Conservation (phyloP, 2,888 invertebrate species). For the Epistrophe eligans region DNA sequence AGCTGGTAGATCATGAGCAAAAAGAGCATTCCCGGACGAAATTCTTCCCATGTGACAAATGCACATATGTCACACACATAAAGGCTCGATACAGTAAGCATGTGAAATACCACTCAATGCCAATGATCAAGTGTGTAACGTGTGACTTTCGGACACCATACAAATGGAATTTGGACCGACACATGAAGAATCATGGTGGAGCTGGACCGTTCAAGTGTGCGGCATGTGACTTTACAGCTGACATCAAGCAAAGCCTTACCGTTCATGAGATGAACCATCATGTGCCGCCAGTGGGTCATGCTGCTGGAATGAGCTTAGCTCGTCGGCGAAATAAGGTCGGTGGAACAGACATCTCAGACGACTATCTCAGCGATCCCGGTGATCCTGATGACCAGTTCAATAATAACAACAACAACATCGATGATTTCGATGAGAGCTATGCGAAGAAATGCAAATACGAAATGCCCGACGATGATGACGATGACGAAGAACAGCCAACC, state of each 20-base stretch:
- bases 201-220: conserved; percentile 93
- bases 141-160: conserved; percentile 97
- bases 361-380: conserved; percentile 82
- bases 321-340: conserved; percentile 90
- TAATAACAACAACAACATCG: conserved; percentile 81
- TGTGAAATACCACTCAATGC: conserved; percentile 96
- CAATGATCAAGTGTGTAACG: conserved; percentile 96
- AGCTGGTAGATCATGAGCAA: conserved; percentile 89
- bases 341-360: conserved; percentile 85
- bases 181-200: conserved; percentile 95
- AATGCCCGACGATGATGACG: conserved; percentile 56
- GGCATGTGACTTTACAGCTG: conserved; percentile 95
- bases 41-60: conserved; percentile 94
- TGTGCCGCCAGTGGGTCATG: conserved; percentile 90
- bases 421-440: conserved; percentile 81
- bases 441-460: conserved; percentile 81
- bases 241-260: conserved; percentile 95
- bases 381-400: conserved; percentile 81
- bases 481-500: conserved; percentile 80
- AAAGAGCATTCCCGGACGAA: conserved; percentile 90
- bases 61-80: conserved; percentile 95
- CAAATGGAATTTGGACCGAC: conserved; percentile 96
- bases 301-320: conserved; percentile 85
- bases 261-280: conserved; percentile 97
- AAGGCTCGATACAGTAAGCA: conserved; percentile 95